Evolutionary conservation across 2,797 vertebrate species (phyloP).

Genomic region (Chloroceryle amazona): DNA sequence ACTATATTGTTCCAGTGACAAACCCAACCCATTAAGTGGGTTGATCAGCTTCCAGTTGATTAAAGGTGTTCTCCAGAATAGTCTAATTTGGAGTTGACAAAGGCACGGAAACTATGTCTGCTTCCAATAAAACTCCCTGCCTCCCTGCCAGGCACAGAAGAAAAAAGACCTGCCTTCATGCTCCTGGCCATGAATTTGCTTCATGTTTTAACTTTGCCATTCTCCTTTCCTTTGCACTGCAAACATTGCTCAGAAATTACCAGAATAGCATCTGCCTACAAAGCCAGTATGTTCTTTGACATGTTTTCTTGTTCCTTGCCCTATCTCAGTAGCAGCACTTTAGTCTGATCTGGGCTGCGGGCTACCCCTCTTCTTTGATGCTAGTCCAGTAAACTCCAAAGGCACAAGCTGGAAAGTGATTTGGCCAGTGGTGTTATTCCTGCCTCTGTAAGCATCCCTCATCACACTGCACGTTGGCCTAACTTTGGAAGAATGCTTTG

Average conservation of each 20-base stretch:
- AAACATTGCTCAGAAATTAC: neutral
- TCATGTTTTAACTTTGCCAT: neutral
- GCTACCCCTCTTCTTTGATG: neutral
- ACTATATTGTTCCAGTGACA: slow-evolving; percentile 25
- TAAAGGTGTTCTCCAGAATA: slow-evolving; percentile 55
- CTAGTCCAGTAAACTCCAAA: neutral
- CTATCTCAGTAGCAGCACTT: neutral
- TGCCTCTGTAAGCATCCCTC: neutral
- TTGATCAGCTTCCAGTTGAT: slow-evolving; percentile 52
- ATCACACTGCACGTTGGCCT: neutral
- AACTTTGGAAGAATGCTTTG: neutral
- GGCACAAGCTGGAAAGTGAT: neutral
- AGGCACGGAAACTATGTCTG: slow-evolving; percentile 53
- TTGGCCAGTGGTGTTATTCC: neutral
- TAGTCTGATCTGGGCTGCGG: neutral
- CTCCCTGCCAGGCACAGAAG: slow-evolving; percentile 39
- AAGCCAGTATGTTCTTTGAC: neutral
- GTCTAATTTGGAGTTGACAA: neutral
- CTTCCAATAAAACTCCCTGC: slow-evolving; percentile 37
- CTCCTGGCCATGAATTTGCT: neutral
- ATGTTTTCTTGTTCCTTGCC: neutral
- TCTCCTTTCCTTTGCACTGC: neutral
- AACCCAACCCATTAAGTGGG: neutral
- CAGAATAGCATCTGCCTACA: neutral
- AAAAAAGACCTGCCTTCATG: slow-evolving; percentile 22